A percentile compares a stretch with the other conserved stretches of the same genome.
Conservation (phyloP, 2,797 vertebrate species). For the Acestrorhynchus altus region DNA sequence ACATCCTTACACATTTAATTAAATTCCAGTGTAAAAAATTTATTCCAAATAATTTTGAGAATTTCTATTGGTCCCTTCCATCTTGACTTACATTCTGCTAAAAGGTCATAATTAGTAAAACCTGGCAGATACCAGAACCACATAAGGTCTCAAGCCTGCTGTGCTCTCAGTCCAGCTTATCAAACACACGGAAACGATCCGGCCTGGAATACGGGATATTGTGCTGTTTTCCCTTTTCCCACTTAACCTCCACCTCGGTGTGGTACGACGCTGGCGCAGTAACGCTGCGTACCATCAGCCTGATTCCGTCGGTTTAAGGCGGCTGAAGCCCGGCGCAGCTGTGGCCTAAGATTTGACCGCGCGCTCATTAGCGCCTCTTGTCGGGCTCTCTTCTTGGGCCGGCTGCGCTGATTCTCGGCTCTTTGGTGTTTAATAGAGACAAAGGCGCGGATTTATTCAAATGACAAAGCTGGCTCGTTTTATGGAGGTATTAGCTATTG, state of each 20-base stretch:
- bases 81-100: too few species aligned
- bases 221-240: background rate
- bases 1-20: too few species aligned
- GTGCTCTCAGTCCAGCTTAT: too few species aligned
- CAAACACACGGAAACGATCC: too few species aligned
- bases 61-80: too few species aligned
- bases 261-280: background rate
- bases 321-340: background rate
- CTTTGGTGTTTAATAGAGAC: constrained; percentile 69
- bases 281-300: background rate
- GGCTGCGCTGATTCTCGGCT: constrained; percentile 1
- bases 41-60: too few species aligned
- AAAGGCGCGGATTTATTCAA: constrained; percentile 79
- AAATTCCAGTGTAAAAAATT: too few species aligned
- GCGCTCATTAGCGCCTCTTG: constrained; percentile 1
- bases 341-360: background rate
- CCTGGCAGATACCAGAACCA: too few species aligned
- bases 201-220: background rate
- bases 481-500: constrained; percentile 73
- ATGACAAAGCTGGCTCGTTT: constrained; percentile 67
- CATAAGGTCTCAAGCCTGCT: too few species aligned
- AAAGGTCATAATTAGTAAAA: too few species aligned
- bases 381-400: constrained; percentile 52
- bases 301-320: background rate
- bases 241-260: background rate